phyloP scores from a whole-genome alignment of 2,113 vertebrate genomes.

The Typhlomys cinereus region DNA sequence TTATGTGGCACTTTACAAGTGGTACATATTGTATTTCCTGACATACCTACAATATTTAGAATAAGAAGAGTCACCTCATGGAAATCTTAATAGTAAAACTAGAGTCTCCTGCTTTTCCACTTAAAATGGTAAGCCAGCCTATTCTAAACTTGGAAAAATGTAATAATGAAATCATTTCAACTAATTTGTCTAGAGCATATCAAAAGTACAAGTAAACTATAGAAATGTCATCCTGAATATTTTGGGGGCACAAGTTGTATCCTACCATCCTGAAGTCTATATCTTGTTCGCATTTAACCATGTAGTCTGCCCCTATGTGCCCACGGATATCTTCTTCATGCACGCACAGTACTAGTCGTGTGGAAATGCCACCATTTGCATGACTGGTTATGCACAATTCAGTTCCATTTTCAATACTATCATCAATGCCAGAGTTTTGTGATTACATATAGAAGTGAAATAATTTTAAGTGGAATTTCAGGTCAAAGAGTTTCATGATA shows the following conservation, averaged over 20 bases:
- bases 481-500: no score
- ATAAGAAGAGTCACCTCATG: neutral
- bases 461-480: neutral
- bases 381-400: neutral
- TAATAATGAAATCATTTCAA: neutral
- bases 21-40: neutral
- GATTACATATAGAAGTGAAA: neutral
- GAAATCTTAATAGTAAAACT: neutral
- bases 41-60: neutral
- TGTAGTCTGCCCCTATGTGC: neutral
- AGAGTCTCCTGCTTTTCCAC: constrained; percentile 4
- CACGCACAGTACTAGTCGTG: neutral
- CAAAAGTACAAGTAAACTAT: neutral
- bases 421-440: neutral
- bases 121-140: neutral
- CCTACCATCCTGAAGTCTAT: neutral
- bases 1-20: neutral
- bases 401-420: neutral
- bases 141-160: neutral
- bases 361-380: neutral
- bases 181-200: neutral
- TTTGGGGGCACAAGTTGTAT: neutral
- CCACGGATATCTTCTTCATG: neutral
- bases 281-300: neutral
- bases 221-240: neutral